phyloP scores from a whole-genome alignment of 2,797 vertebrate genomes.

The Schizopygopsis malacanthus region DNA sequence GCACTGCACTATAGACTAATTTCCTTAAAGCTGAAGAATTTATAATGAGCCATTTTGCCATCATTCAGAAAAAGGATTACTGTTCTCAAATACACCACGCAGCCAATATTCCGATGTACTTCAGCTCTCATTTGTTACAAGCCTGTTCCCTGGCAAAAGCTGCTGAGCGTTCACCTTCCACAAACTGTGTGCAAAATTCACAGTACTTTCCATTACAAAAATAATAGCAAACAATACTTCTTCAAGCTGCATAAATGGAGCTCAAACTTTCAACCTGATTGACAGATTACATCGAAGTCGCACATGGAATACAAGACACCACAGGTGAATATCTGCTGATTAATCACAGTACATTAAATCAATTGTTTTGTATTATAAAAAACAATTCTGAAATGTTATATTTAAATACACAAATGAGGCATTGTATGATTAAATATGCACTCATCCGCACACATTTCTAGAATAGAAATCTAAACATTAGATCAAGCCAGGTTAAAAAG shows the following conservation, averaged over 20 bases:
- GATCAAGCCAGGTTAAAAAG: background rate
- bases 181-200: conserved; percentile 8
- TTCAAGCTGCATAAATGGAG: background rate
- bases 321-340: background rate
- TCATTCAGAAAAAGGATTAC: background rate
- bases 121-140: conserved; percentile 1
- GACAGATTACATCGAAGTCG: background rate
- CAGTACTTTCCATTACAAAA: conserved; percentile 4
- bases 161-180: conserved; percentile 18
- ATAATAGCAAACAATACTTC: background rate
- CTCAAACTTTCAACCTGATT: background rate
- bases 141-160: background rate
- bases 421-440: background rate
- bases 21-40: conserved; percentile 22
- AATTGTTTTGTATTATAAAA: background rate
- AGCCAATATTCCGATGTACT: conserved; percentile 15
- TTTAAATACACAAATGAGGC: background rate
- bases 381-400: background rate
- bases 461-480: background rate
- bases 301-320: background rate
- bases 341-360: background rate
- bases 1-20: conserved; percentile 12
- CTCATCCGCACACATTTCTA: background rate
- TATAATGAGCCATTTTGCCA: conserved; percentile 46
- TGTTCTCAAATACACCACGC: background rate